Conservation (phyloP, 2,113 vertebrate species). For the Hippopotamus amphibius region DNA sequence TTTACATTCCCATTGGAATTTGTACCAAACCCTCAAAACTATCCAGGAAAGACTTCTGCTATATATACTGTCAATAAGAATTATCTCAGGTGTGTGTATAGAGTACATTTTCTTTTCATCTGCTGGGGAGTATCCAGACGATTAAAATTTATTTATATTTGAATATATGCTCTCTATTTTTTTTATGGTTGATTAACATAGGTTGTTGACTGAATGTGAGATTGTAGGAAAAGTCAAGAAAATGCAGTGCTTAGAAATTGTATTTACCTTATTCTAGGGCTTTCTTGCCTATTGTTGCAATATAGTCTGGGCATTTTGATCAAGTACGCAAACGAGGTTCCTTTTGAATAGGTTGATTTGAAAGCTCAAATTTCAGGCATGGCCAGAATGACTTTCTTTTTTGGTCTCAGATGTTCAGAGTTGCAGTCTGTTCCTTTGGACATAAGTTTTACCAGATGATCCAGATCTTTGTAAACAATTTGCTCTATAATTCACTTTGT, state of each 20-base stretch:
- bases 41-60: slow-evolving; percentile 64
- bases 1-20: slow-evolving; percentile 70
- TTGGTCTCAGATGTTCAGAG: not conserved
- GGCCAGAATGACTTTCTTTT: not conserved
- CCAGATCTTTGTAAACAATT: not conserved
- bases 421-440: slow-evolving; percentile 51
- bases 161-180: not conserved
- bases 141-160: slow-evolving; percentile 63
- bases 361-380: slow-evolving; percentile 33
- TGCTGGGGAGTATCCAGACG: not conserved
- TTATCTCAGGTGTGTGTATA: slow-evolving; percentile 60
- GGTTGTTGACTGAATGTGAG: not conserved
- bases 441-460: not conserved
- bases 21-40: slow-evolving; percentile 57
- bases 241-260: not conserved
- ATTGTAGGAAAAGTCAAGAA: slow-evolving; percentile 19
- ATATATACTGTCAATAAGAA: slow-evolving; percentile 67
- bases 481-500: slow-evolving; percentile 25
- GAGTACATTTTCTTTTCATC: slow-evolving; percentile 14
- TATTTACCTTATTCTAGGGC: not conserved
- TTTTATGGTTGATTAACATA: not conserved
- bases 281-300: not conserved
- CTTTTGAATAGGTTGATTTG: slow-evolving; percentile 41
- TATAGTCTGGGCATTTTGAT: slow-evolving; percentile 62
- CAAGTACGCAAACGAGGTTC: not conserved